These are phyloP conservation scores for Columbina picui DNA, from an alignment of 2,113 vertebrate species.

Conservation along the genomic window DNA sequence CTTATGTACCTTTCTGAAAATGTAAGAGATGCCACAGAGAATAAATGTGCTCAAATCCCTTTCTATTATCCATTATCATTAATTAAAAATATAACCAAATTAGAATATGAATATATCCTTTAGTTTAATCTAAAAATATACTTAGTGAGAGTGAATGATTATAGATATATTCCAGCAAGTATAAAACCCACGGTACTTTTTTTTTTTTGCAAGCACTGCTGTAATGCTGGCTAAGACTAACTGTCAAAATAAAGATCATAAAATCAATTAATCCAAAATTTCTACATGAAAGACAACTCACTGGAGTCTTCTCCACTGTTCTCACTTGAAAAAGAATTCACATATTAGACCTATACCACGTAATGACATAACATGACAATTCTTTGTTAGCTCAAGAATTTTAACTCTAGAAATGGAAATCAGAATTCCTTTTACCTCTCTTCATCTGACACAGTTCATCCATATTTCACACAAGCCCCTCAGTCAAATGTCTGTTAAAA, in stretches of 20 bases:
- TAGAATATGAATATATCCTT: neutral
- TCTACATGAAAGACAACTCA: neutral
- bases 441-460: neutral
- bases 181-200: neutral
- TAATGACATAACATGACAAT: neutral
- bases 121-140: neutral
- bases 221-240: neutral
- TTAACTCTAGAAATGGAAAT: neutral
- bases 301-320: neutral
- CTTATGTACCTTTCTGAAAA: neutral
- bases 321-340: neutral
- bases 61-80: neutral
- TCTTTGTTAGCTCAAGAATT: neutral
- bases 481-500: neutral
- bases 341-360: neutral
- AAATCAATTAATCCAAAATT: neutral
- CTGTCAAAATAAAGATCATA: conserved; percentile 22
- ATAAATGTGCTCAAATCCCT: neutral
- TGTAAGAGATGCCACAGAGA: neutral
- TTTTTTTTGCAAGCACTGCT: neutral
- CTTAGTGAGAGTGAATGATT: neutral
- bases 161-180: neutral
- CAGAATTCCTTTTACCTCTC: neutral
- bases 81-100: neutral
- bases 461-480: neutral